Percentiles rank a stretch among this genome's conserved stretches.
phyloP scores from a whole-genome alignment of 2,113 vertebrate species.

The Periophthalmodon schlosseri region DNA sequence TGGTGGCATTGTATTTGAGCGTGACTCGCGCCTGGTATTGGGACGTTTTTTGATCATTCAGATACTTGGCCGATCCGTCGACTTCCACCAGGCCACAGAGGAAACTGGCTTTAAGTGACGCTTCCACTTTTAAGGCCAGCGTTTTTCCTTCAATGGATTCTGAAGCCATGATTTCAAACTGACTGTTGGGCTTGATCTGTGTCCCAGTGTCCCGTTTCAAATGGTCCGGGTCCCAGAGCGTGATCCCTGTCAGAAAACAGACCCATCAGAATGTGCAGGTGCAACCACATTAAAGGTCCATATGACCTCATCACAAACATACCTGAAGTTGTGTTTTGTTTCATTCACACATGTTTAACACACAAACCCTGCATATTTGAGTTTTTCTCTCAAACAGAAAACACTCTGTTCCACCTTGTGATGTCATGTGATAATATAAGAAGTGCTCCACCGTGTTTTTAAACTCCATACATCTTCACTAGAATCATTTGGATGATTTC shows the following conservation, averaged over 20 bases:
- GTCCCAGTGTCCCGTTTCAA: constrained; percentile 9
- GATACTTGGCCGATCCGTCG: constrained; percentile 57
- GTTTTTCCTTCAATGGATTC: constrained; percentile 57
- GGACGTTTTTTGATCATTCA: constrained; percentile 51
- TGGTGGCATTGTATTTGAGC: constrained; percentile 51
- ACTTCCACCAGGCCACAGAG: constrained; percentile 47
- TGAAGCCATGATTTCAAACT: constrained; percentile 49
- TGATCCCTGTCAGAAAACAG: constrained; percentile 35
- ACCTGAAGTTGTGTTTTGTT: no score
- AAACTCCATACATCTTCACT: no score
- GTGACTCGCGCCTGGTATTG: constrained; percentile 50
- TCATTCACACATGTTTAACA: no score
- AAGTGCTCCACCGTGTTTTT: no score
- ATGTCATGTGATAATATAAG: no score
- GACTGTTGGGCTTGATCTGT: constrained; percentile 13
- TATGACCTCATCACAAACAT: no score
- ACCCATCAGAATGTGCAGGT: background rate
- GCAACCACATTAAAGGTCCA: no score
- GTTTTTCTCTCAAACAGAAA: no score
- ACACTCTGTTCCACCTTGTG: no score
- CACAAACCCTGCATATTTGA: no score
- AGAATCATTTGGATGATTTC: no score
- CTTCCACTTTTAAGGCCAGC: constrained; percentile 46
- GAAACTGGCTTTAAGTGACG: constrained; percentile 63
- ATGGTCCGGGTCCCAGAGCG: constrained; percentile 48